Base-by-base conservation (phyloP, 2,888 invertebrate genomes). In the Andrena haemorrhoa region DNA sequence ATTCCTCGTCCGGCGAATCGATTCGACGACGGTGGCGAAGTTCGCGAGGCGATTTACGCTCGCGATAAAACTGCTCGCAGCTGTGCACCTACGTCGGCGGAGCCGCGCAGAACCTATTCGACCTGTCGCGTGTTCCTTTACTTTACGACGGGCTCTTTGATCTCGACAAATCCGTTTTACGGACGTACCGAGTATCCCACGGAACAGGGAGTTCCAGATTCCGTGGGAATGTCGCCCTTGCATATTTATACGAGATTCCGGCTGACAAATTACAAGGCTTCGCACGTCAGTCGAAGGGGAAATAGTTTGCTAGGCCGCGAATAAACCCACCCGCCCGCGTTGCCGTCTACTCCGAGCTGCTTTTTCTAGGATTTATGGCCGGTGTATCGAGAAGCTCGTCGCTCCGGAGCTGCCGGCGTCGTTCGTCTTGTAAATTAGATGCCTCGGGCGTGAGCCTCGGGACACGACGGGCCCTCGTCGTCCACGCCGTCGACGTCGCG, bases 361-460 rank as follows among this genome's bases (percentile, higher is more conserved):
- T 35, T 72, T 47, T 47, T 65, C 47, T 10, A 47, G 23, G 61
- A 80, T 83, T 80, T 70, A 76, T 63, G 33, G 65, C 29, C 4
- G 16, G 0, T 64, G 64, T 47, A 75, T 75, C 75, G 78, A 63
- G 8, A 16, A 12, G 26, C 29, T 66, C 35, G 53, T 6, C 3
- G 26, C 47, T 41, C 31, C 23, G 26, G 49, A n/a, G 6, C n/a
- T 64, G 3, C 41, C 41, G 0, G 41, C 29, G 58, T 75, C 61
- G 68, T 75, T 75, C 61, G 69, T 71, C 64, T 77, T 41, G 29
- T 49, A 76, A 76, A 82, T 84, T 74, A 49, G 53, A 65, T 3
- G 74, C 56, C 33, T 20, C 47, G 20, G 29, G 61, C 33, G 29
- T 10, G 26, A 69, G 53, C 16, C 41, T 12, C 23, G 41, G 20